A percentile compares a stretch with the other conserved stretches of the same genome.
phyloP scores from a whole-genome alignment of 2,113 vertebrate species.

The Formicarius rufipectus region DNA sequence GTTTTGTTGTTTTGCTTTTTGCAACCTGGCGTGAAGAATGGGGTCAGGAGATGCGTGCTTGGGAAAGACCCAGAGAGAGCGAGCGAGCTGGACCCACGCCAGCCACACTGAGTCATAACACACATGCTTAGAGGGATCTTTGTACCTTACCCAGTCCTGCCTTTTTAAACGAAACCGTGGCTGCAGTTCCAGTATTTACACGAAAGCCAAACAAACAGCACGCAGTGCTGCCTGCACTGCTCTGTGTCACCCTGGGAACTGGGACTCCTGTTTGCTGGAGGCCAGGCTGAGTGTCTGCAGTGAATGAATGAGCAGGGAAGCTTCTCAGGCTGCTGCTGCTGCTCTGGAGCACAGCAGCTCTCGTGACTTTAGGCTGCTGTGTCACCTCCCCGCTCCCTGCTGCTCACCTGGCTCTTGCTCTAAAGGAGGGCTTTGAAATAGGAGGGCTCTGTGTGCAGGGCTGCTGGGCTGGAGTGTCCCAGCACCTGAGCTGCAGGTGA shows the following conservation, averaged over 20 bases:
- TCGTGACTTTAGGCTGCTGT: not conserved
- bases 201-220: constrained; percentile 40
- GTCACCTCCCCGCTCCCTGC: not conserved
- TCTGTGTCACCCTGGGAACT: constrained; percentile 19
- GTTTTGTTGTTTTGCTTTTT: constrained; percentile 50
- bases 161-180: constrained; percentile 49
- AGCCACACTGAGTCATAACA: constrained; percentile 45
- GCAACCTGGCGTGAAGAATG: constrained; percentile 46
- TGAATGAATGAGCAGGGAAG: not conserved
- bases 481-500: not conserved
- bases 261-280: constrained; percentile 41
- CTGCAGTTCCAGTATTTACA: constrained; percentile 50
- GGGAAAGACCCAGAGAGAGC: constrained; percentile 56
- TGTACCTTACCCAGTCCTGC: constrained; percentile 41
- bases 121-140: constrained; percentile 28
- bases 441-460: not conserved
- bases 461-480: not conserved
- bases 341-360: not conserved
- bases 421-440: not conserved
- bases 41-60: constrained; percentile 49
- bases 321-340: not conserved
- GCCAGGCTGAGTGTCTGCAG: not conserved
- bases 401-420: not conserved
- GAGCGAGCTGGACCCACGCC: constrained; percentile 3
- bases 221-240: not conserved